These are phyloP conservation scores for Chionis minor DNA, from an alignment of 2,113 vertebrate species.

Conservation along the genomic window DNA sequence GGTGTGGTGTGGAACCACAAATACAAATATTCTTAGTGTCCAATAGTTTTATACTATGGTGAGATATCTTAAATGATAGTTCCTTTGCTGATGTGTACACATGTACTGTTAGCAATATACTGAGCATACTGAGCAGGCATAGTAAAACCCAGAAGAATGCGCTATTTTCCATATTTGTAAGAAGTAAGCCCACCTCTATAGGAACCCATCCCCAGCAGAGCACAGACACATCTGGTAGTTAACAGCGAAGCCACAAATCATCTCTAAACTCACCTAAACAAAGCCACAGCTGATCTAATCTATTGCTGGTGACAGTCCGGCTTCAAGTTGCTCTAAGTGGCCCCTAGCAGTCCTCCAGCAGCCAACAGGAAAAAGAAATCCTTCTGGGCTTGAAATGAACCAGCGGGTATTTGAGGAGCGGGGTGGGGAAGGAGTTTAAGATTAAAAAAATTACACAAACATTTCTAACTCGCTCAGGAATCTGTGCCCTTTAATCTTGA, in stretches of 20 bases:
- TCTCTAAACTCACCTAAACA: conserved; percentile 7
- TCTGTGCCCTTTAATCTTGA: not conserved
- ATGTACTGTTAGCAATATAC: not conserved
- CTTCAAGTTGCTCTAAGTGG: not conserved
- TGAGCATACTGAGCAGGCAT: not conserved
- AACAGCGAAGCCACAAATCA: conserved; percentile 23
- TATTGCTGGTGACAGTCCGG: not conserved
- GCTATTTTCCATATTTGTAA: not conserved
- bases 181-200: not conserved
- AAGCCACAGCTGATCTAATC: not conserved
- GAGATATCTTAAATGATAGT: not conserved
- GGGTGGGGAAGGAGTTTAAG: not conserved
- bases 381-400: not conserved
- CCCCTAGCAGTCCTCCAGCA: not conserved
- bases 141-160: not conserved
- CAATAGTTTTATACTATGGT: not conserved
- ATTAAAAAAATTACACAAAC: not conserved
- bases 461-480: not conserved
- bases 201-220: not conserved
- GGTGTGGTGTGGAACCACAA: not conserved
- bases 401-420: not conserved
- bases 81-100: not conserved
- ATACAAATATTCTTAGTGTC: not conserved
- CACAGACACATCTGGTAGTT: not conserved
- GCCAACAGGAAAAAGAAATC: not conserved